phyloP scores from a whole-genome alignment of 2,888 invertebrate species.

The Stenodema calcarata region DNA sequence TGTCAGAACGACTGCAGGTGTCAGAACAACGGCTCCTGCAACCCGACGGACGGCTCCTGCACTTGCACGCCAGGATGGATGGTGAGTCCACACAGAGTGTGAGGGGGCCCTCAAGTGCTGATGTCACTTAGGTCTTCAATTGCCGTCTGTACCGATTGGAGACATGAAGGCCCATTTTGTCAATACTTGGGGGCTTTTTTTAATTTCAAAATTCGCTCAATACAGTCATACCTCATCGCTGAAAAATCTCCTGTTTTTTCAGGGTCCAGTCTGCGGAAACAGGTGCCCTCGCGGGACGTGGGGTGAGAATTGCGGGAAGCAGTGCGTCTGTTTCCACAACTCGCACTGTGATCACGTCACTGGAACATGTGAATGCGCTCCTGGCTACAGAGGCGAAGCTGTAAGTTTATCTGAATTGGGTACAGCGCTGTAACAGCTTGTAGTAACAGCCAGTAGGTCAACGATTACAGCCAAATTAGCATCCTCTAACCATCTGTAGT shows the following conservation, averaged over 20 bases:
- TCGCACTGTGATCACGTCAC: slow-evolving; percentile 78
- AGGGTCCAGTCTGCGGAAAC: slow-evolving; percentile 73
- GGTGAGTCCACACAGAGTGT: too few species aligned
- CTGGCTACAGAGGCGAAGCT: slow-evolving; percentile 76
- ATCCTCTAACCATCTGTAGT: too few species aligned
- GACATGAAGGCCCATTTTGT: too few species aligned
- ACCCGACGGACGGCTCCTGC: slow-evolving; percentile 84
- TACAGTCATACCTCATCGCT: too few species aligned
- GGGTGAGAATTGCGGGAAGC: slow-evolving; percentile 75
- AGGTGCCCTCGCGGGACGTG: slow-evolving; percentile 73
- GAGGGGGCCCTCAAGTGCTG: too few species aligned
- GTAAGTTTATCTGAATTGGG: slow-evolving; percentile 22
- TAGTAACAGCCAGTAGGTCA: too few species aligned
- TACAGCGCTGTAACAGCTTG: too few species aligned
- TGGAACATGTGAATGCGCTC: slow-evolving; percentile 77
- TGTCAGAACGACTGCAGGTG: slow-evolving; percentile 82
- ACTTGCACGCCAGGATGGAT: slow-evolving; percentile 81
- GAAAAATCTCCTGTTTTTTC: background rate
- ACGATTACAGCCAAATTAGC: too few species aligned
- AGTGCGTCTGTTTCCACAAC: slow-evolving; percentile 80
- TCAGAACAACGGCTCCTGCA: slow-evolving; percentile 84
- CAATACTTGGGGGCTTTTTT: too few species aligned
- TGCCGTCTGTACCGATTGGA: too few species aligned
- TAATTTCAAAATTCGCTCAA: too few species aligned
- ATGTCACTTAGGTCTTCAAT: too few species aligned